Conservation (phyloP, 2,113 vertebrate species). For the Fulmarus glacialis region DNA sequence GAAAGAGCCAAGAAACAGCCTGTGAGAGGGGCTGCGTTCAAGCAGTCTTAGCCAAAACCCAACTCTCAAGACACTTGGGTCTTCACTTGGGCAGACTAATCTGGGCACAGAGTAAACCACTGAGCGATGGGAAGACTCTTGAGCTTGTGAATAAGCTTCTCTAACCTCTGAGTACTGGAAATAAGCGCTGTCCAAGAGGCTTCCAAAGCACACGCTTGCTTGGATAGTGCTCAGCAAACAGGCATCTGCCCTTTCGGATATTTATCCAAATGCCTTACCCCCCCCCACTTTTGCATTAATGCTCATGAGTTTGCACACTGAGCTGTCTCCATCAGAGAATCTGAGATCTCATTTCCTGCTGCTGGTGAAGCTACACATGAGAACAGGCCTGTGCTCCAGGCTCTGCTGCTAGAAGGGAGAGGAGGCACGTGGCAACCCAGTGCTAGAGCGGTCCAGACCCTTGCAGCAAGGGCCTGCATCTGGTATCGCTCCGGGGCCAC, state of each 20-base stretch:
- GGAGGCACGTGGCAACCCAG: background rate
- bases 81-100: background rate
- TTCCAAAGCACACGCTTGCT: background rate
- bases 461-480: background rate
- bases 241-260: background rate
- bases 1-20: slow-evolving; percentile 14
- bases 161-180: background rate
- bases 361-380: background rate
- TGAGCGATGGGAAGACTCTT: background rate
- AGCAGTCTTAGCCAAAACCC: background rate
- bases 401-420: background rate
- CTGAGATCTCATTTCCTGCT: slow-evolving; percentile 53
- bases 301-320: background rate
- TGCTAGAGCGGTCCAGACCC: background rate
- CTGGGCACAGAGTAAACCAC: background rate
- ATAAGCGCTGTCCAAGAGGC: background rate
- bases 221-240: background rate
- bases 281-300: background rate
- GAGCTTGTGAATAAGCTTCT: background rate
- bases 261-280: background rate
- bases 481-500: background rate
- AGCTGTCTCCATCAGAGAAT: background rate
- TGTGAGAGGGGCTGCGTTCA: background rate
- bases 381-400: background rate
- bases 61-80: background rate